These are phyloP conservation scores for Synergus itoensis DNA, from an alignment of 2,888 invertebrate species.

Conservation along the genomic window DNA sequence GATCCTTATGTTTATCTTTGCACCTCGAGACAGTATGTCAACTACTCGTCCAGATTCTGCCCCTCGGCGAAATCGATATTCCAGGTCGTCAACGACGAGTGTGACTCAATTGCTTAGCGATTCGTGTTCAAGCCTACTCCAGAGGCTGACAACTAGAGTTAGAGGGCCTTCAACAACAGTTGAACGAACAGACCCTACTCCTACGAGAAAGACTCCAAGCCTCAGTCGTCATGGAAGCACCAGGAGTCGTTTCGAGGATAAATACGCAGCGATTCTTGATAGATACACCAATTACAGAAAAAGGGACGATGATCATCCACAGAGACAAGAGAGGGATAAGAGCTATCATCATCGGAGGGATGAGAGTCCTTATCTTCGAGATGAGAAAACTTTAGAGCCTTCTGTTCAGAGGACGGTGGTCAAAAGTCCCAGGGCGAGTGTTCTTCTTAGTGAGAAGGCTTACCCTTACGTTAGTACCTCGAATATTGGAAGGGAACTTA, in stretches of 20 bases:
- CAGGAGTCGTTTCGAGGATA: conserved; percentile 87
- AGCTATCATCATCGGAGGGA: conserved; percentile 61
- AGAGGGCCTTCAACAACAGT: conserved; percentile 85
- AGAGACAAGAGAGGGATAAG: conserved; percentile 60
- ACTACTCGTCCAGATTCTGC: conserved; percentile 74
- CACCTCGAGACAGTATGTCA: conserved; percentile 68
- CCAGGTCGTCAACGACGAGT: conserved; percentile 88
- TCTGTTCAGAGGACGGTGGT: conserved; percentile 79
- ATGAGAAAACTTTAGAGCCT: conserved; percentile 86
- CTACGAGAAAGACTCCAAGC: conserved; percentile 3
- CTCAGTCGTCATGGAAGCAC: conserved; percentile 79
- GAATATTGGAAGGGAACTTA: conserved; percentile 35
- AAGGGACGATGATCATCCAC: conserved; percentile 72
- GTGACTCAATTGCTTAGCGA: conserved; percentile 92
- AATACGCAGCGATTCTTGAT: conserved; percentile 88
- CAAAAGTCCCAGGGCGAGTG: conserved; percentile 85
- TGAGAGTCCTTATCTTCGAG: conserved; percentile 69
- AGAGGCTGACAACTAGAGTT: conserved; percentile 86
- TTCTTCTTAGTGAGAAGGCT: conserved; percentile 85
- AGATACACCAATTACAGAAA: conserved; percentile 82
- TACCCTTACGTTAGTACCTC: conserved; percentile 80
- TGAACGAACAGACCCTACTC: conserved; percentile 12
- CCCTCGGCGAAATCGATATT: conserved; percentile 84
- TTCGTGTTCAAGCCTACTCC: conserved; percentile 91
- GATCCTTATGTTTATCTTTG: conserved; percentile 58